Base-by-base conservation (phyloP, 1,140 invertebrate species). In the Caenorhabditis briggsae region DNA sequence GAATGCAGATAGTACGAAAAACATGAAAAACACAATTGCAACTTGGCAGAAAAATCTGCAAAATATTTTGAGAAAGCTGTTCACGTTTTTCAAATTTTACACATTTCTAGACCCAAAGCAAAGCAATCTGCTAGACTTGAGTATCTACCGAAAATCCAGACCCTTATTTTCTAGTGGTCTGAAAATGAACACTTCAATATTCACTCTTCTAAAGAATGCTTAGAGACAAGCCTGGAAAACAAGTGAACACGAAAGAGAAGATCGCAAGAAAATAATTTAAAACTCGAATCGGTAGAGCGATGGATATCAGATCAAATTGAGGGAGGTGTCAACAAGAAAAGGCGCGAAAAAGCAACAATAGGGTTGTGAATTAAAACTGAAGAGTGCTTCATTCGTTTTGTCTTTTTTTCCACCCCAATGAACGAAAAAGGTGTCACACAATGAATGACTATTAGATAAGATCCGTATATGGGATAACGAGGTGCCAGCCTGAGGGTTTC, bases 171-270 rank as follows among this genome's bases (percentile, higher is more conserved):
- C 43, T 74, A 50, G 46, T 78, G 70, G 70, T 78, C 70, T 78
- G 70, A 78, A 78, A 78, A 78, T 50, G 70, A 78, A 53, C 43
- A 78, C 46, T 78, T 78, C 70, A 50, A 50, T 12, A 78, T 53
- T 78, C 70, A 78, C 46, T 3, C 9, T 50, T 78, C 20, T 50
- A 8, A 78, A 50, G 46, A 78, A 50, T 78, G 33, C 70, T 78
- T 20, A 33, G 33, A 33, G 3, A 33, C 33, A 50, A 78, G 46
- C n/a, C 1, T 5, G n/a, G 9, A 50, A 23, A 25, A 50, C 50
- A 20, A 78, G 53, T 14, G 46, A 78, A 78, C 12, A 50, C 5
- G 11, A 20, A n/a, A 48, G 0, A 8, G 46, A n/a, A 46, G 41
- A 46, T 46, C 50, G 20, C 46, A n/a, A 23, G 41, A 70, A 78